Percentiles rank a stretch among this genome's conserved stretches.
Evolutionary conservation across 37 sponge, comb jelly and placozoan species (phyloP).

Genomic region (Ianthella basta): DNA sequence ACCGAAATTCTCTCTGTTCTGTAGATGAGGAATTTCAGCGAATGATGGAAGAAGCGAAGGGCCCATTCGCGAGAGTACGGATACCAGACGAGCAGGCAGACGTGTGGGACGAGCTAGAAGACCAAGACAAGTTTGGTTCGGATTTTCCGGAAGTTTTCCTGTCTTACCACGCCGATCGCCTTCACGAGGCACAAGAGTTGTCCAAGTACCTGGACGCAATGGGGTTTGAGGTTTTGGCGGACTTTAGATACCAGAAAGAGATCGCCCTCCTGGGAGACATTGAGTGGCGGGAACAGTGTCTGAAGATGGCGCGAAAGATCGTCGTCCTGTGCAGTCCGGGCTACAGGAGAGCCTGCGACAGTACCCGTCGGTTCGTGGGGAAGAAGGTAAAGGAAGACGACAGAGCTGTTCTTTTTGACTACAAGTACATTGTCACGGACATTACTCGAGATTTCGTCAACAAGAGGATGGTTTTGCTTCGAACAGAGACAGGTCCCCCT

Average conservation of each 20-base stretch:
- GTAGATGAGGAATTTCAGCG: not conserved
- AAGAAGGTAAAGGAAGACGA: no score
- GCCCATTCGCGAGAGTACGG: not conserved
- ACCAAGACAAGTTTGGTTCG: slow-evolving; percentile 6
- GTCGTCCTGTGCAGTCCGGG: slow-evolving; percentile 20
- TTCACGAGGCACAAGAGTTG: not conserved
- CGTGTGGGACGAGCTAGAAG: slow-evolving; percentile 15
- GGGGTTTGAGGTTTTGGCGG: not conserved
- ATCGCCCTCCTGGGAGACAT: not conserved
- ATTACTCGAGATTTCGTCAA: slow-evolving; percentile 22
- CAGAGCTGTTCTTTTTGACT: not conserved
- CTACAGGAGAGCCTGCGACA: slow-evolving; percentile 10
- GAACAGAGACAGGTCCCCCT: not conserved
- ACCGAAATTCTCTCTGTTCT: not conserved
- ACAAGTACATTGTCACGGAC: slow-evolving; percentile 26
- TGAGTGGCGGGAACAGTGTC: slow-evolving; percentile 28
- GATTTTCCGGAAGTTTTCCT: not conserved
- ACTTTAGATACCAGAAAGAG: not conserved
- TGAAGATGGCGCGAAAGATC: slow-evolving; percentile 6
- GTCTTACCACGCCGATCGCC: slow-evolving; percentile 11
- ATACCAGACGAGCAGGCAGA: slow-evolving; percentile 29
- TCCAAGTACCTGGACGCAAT: slow-evolving; percentile 15
- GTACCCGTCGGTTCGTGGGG: not conserved
- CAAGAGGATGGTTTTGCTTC: slow-evolving; percentile 8
- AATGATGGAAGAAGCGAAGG: slow-evolving; percentile 10